Conservation (phyloP, 2,888 invertebrate species). For the Brachyopa scutellaris region DNA sequence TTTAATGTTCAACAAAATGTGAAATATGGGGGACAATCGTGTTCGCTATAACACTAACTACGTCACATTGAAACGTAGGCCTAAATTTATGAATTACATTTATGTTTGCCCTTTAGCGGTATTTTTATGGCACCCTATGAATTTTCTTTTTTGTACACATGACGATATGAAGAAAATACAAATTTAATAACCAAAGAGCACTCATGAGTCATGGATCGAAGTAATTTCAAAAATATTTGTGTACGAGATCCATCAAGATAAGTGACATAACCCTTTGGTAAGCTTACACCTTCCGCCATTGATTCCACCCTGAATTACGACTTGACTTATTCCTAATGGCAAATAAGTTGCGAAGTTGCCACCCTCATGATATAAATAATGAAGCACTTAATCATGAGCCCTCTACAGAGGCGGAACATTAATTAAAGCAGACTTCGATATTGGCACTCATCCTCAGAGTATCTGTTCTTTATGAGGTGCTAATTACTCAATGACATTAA, state of each 20-base stretch:
- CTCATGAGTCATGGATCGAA: neutral
- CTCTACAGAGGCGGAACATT: neutral
- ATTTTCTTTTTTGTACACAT: neutral
- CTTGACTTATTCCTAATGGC: conserved; percentile 28
- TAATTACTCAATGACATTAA: conserved; percentile 33
- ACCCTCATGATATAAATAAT: conserved; percentile 9
- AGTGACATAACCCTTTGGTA: conserved; percentile 1
- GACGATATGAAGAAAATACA: neutral
- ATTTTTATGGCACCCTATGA: neutral
- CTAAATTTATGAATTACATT: conserved; percentile 21
- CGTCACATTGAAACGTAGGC: neutral
- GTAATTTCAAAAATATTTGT: neutral
- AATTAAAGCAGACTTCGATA: conserved; percentile 1
- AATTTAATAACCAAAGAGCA: neutral
- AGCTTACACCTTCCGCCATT: neutral
- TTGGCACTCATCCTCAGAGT: neutral
- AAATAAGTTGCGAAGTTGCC: conserved; percentile 14
- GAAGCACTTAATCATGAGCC: conserved; percentile 20
- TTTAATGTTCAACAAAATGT: neutral
- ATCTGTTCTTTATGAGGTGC: conserved; percentile 5
- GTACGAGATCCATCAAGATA: conserved; percentile 15
- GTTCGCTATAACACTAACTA: conserved; percentile 4
- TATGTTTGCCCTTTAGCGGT: conserved; percentile 2
- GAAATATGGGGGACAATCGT: neutral
- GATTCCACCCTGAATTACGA: neutral